Base-by-base conservation (phyloP, 2,888 invertebrate species). In the Patella caerulea region DNA sequence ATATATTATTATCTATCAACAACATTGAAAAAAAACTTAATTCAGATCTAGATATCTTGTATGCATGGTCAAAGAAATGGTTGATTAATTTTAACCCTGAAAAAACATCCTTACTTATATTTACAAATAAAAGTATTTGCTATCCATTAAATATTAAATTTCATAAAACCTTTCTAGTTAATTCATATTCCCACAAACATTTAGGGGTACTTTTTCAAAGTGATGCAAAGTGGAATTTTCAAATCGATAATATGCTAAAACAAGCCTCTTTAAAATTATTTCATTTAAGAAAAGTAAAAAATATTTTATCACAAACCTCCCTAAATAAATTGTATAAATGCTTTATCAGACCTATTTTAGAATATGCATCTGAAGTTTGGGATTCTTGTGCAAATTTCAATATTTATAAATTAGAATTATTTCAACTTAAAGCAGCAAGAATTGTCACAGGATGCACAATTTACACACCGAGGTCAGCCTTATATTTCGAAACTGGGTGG, bases 401-500 rank as follows among this genome's bases (percentile, higher is more conserved):
- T n/a, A 56, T 14, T 55, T 12, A 17, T 55, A 55, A 55, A 55
- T 2, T 55, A 17, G 55, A 55, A 55, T 15, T 15, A 12, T 55
- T 55, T 12, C 55, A 56, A 56, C 1, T 14, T 56, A n/a, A 9
- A 15, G n/a, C 19, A n/a, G 19, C 19, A 9, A n/a, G 9, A 19
- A 65, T 65, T 65, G 65, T 65, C 9, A 19, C 65, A 12, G 7
- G 19, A 12, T 19, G 11, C n/a, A 65, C 19, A 19, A 19, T 19
- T 12, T 65, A 65, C 3, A 19, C 19, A 11, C 65, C 65, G 24
- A 65, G 65, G n/a, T 14, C n/a, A 19, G 65, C 65, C 1, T 65
- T 65, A 65, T 65, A 65, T 65, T 7, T 19, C n/a, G 65, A 65
- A 65, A 65, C 65, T n/a, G n/a, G 65, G 7, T 65, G 65, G 65